Evolutionary conservation across 2,888 invertebrate species (phyloP).

Genomic region (Cataglyphis livida): DNA sequence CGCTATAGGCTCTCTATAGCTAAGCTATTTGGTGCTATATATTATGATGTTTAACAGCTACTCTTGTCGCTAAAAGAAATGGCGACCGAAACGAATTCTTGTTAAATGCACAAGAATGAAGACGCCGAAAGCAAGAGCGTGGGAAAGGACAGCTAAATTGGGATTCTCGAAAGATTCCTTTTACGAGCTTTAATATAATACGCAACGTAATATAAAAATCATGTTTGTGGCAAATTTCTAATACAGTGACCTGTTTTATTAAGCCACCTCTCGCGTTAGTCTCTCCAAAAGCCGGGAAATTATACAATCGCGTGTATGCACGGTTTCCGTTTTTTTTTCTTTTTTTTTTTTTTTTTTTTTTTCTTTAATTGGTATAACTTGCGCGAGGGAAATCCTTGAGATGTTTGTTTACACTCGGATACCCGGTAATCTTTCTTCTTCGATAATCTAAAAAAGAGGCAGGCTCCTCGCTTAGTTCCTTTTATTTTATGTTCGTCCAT

Average conservation of each 20-base stretch:
- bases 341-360: neutral
- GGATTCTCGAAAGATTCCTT: neutral
- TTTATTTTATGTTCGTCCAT: conserved; percentile 9
- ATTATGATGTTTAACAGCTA: neutral
- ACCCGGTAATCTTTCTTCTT: neutral
- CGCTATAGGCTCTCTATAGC: neutral
- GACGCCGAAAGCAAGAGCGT: conserved; percentile 1
- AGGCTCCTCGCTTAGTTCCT: conserved; percentile 47
- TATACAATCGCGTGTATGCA: conserved; percentile 30
- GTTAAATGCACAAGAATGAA: neutral
- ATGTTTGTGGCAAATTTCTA: conserved; percentile 27
- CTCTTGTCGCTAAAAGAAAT: neutral
- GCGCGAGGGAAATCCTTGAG: neutral
- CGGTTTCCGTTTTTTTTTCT: neutral
- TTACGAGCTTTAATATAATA: neutral
- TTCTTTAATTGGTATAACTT: conserved; percentile 6
- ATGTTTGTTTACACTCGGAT: neutral
- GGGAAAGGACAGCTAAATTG: conserved; percentile 10
- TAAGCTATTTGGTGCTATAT: neutral
- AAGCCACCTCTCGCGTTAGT: neutral
- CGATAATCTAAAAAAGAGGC: neutral
- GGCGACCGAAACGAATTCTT: neutral
- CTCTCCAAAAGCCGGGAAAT: conserved; percentile 21
- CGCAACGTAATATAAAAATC: neutral
- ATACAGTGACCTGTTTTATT: conserved; percentile 34